Conservation (phyloP, 2,113 vertebrate species). For the Phalacrocorax aristotelis region DNA sequence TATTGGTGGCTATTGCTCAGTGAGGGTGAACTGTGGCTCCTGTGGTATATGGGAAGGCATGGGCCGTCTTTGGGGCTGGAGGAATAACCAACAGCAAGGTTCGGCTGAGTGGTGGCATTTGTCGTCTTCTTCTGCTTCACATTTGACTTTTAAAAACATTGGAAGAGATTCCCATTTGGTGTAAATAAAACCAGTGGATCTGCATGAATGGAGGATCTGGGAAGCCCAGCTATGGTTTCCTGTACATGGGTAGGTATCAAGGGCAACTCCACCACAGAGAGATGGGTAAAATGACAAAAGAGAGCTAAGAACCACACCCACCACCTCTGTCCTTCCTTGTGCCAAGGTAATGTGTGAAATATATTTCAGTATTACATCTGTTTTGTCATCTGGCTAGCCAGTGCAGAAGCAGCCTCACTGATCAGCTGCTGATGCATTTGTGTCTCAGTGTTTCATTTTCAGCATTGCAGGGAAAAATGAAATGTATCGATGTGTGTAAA, state of each 20-base stretch:
- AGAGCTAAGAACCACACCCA: neutral
- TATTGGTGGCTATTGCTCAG: neutral
- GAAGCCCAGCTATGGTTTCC: neutral
- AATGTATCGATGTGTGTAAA: slow-evolving; percentile 3
- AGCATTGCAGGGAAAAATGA: neutral
- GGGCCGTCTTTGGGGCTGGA: neutral
- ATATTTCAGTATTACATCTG: neutral
- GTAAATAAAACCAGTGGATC: neutral
- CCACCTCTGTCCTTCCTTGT: neutral
- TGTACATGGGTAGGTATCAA: neutral
- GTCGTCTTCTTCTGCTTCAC: slow-evolving; percentile 12
- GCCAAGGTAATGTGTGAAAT: neutral
- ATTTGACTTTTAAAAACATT: neutral
- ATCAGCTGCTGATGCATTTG: neutral
- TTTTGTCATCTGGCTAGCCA: neutral
- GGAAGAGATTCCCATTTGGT: neutral
- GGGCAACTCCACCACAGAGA: neutral
- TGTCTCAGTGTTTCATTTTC: slow-evolving; percentile 19
- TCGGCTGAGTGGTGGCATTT: neutral
- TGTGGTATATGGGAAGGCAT: neutral
- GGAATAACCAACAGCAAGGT: neutral
- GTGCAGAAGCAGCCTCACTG: neutral
- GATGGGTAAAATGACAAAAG: neutral
- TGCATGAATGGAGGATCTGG: neutral
- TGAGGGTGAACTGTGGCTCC: neutral